phyloP scores from a whole-genome alignment of 2,797 vertebrate genomes.

The Molossus alvarezi region DNA sequence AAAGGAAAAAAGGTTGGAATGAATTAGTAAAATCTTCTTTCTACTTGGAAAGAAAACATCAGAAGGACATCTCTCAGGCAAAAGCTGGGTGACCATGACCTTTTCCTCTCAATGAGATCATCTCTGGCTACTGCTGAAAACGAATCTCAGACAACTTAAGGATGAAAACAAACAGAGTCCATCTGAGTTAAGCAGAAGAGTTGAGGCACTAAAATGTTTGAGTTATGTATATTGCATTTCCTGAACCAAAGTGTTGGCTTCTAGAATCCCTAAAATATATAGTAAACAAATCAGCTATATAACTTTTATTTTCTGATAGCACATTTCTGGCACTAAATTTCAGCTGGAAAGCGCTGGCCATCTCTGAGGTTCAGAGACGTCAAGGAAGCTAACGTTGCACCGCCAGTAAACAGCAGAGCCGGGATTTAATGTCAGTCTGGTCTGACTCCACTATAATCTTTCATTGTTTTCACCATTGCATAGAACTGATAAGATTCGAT shows the following conservation, averaged over 20 bases:
- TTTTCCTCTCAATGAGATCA: slow-evolving; percentile 13
- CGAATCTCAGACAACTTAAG: slow-evolving; percentile 36
- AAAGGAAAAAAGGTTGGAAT: slow-evolving; percentile 60
- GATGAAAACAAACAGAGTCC: not conserved
- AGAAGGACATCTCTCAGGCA: not conserved
- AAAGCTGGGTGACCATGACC: not conserved
- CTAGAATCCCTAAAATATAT: not conserved
- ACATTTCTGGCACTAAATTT: not conserved
- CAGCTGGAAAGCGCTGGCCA: not conserved
- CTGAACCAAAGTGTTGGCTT: not conserved
- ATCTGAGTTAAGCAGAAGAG: not conserved
- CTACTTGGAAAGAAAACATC: slow-evolving; percentile 32
- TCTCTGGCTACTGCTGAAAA: not conserved
- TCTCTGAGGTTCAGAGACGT: not conserved
- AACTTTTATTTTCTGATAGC: not conserved
- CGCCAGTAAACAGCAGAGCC: not conserved
- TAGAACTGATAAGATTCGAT: not conserved
- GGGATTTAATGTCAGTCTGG: not conserved
- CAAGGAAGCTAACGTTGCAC: not conserved
- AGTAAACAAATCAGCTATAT: not conserved
- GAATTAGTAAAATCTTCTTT: slow-evolving; percentile 30
- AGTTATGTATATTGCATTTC: not conserved
- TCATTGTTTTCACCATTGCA: not conserved
- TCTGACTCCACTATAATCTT: not conserved
- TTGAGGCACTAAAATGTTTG: not conserved